Conservation (phyloP, 2,888 invertebrate species). For the Petrophora chlorosata region DNA sequence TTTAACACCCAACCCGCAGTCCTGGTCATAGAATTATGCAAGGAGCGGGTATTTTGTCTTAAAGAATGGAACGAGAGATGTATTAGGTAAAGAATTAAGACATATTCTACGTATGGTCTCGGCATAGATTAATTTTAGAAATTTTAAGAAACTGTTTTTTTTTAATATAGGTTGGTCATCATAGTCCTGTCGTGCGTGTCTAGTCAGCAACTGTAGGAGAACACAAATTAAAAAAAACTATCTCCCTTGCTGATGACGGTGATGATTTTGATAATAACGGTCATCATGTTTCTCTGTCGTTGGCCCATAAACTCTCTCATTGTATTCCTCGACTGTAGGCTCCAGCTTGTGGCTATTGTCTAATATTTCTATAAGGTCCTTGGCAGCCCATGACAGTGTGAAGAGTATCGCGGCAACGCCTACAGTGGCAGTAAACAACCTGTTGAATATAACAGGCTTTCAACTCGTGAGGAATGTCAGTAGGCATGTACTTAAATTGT, state of each 20-base stretch:
- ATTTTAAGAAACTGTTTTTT: too few species aligned
- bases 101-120: too few species aligned
- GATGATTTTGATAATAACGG: not conserved
- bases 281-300: not conserved
- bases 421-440: not conserved
- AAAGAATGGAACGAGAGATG: too few species aligned
- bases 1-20: not conserved
- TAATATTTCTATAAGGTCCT: not conserved
- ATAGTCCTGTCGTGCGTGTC: too few species aligned
- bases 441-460: too few species aligned
- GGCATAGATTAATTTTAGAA: too few species aligned
- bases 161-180: too few species aligned
- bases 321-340: constrained; percentile 1
- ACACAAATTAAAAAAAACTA: not conserved
- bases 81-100: too few species aligned
- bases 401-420: not conserved
- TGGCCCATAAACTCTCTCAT: constrained; percentile 2
- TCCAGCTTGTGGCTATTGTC: not conserved
- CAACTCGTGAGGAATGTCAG: too few species aligned
- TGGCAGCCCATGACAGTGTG: not conserved
- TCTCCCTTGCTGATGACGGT: not conserved
- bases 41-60: too few species aligned
- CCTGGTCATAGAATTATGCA: not conserved
- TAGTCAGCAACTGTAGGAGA: too few species aligned
- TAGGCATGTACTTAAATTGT: too few species aligned